phyloP scores from a whole-genome alignment of 2,888 invertebrate genomes.

The Xestia sexstrigata region DNA sequence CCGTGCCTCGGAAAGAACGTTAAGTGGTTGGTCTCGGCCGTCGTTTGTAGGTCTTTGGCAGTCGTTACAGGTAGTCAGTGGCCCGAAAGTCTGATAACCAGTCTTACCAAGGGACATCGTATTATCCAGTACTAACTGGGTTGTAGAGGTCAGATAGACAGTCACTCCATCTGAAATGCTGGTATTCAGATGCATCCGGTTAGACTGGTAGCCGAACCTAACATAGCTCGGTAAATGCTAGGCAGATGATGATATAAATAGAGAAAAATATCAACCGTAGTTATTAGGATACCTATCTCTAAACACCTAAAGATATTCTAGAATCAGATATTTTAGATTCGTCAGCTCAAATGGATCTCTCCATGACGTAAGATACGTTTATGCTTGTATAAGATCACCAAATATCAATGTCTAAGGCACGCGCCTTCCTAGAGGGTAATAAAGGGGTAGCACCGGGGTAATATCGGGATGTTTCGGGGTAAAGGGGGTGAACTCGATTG shows the following conservation, averaged over 20 bases:
- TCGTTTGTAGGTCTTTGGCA: too few species aligned
- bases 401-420: conserved; percentile 24
- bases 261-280: too few species aligned
- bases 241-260: too few species aligned
- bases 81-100: too few species aligned
- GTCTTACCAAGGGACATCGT: too few species aligned
- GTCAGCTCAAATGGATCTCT: background rate
- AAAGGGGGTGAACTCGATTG: conserved; percentile 39
- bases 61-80: too few species aligned
- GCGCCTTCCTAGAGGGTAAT: conserved; percentile 18
- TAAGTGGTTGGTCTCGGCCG: too few species aligned
- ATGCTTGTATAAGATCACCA: background rate
- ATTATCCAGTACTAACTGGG: too few species aligned
- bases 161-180: background rate
- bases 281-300: too few species aligned
- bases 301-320: too few species aligned
- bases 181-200: background rate
- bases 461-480: background rate
- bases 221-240: background rate
- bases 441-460: conserved; percentile 18
- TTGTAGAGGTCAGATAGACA: background rate
- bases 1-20: too few species aligned
- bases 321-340: background rate
- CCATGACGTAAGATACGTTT: background rate
- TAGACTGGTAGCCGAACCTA: background rate